Evolutionary conservation across 2,888 invertebrate species (phyloP).

Genomic region (Sinentomon sp.): DNA sequence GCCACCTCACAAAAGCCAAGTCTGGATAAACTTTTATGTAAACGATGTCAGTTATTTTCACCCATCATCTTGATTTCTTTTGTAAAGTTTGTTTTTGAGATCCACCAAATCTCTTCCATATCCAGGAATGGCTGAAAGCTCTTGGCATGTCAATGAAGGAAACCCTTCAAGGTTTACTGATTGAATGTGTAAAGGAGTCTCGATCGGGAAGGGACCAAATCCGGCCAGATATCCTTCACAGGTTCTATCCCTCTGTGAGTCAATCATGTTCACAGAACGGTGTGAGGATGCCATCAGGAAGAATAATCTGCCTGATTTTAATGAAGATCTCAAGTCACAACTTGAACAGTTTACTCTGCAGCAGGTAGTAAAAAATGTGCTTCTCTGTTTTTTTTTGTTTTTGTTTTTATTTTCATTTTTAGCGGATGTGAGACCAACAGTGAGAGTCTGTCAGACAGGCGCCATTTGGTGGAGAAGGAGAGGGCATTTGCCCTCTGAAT

Average conservation of each 20-base stretch:
- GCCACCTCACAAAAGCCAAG: no score
- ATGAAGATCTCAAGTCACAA: conserved; percentile 21
- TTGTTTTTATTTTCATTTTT: conserved; percentile 4
- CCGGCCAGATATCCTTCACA: conserved; percentile 39
- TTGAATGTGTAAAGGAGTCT: no score
- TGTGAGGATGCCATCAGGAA: conserved; percentile 49
- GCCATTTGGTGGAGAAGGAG: no score
- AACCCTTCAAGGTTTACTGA: conserved; percentile 39
- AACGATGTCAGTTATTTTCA: not conserved
- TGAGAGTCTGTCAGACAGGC: no score
- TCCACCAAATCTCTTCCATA: no score
- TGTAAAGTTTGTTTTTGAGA: no score
- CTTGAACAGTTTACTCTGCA: no score
- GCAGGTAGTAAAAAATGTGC: no score
- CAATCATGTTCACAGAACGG: conserved; percentile 54
- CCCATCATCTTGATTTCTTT: not conserved
- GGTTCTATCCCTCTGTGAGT: conserved; percentile 58
- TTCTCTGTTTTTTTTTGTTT: not conserved
- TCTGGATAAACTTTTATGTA: conserved; percentile 6
- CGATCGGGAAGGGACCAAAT: conserved; percentile 26
- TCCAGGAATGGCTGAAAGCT: conserved; percentile 42
- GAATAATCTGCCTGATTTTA: conserved; percentile 29
- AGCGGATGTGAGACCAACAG: no score
- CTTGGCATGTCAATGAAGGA: conserved; percentile 56
- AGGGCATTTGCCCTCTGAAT: no score